These are phyloP conservation scores for Clusia tigrina DNA, from an alignment of 2,888 invertebrate genomes.

Conservation along the genomic window DNA sequence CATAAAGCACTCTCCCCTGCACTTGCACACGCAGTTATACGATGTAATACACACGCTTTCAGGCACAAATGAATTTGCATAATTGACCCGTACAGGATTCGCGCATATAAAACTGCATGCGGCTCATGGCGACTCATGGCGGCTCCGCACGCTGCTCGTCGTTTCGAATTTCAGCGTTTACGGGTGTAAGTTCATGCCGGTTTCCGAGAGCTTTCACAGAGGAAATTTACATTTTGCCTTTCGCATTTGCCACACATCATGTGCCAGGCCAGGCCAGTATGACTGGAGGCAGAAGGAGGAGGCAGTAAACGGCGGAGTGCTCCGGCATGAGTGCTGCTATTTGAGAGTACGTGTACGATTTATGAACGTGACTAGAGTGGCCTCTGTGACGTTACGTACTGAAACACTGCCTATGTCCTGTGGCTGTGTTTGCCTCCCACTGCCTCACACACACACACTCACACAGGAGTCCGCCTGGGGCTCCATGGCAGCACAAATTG, in stretches of 20 bases:
- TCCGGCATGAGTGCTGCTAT: slow-evolving; percentile 39
- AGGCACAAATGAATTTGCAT: slow-evolving; percentile 49
- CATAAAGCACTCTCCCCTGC: too few relatives aligned
- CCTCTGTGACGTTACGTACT: too few relatives aligned
- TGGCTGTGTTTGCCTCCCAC: too few relatives aligned
- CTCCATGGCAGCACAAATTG: too few relatives aligned
- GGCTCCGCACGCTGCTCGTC: not conserved
- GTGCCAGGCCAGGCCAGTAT: slow-evolving; percentile 49
- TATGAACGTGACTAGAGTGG: too few relatives aligned
- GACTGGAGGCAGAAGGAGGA: not conserved
- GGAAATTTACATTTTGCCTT: slow-evolving; percentile 56
- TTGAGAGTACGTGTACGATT: not conserved
- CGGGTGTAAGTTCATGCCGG: not conserved
- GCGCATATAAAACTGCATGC: slow-evolving; percentile 36
- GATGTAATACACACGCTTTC: not conserved
- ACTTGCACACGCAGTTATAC: slow-evolving; percentile 37
- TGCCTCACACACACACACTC: too few relatives aligned
- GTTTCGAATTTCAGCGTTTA: not conserved
- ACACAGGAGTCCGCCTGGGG: too few relatives aligned
- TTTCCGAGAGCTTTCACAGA: slow-evolving; percentile 49
- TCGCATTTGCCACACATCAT: slow-evolving; percentile 48
- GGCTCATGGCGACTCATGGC: not conserved
- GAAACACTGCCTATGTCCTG: slow-evolving; percentile 10
- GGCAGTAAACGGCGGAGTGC: slow-evolving; percentile 38
- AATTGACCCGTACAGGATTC: slow-evolving; percentile 63